phyloP scores from a whole-genome alignment of 2,113 vertebrate species.

The Acanthisitta chloris region DNA sequence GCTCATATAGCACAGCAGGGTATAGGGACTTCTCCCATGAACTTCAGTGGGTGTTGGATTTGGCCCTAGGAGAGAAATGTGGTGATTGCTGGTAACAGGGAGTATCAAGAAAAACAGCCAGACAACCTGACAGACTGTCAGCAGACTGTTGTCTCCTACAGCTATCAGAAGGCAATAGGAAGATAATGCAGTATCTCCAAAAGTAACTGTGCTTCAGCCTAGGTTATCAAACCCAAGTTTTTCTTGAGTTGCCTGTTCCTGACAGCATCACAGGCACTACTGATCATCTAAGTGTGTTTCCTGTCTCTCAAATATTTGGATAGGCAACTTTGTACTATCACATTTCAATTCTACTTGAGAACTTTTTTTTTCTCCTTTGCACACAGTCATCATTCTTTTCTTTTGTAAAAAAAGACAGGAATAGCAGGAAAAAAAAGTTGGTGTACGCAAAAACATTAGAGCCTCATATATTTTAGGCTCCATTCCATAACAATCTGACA shows the following conservation, averaged over 20 bases:
- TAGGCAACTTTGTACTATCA: background rate
- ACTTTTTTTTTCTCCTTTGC: background rate
- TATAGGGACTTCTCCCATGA: background rate
- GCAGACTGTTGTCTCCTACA: background rate
- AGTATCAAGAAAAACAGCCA: background rate
- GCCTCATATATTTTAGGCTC: background rate
- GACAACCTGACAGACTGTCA: rapidly evolving
- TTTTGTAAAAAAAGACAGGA: background rate
- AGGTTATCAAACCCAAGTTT: background rate
- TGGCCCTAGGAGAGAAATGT: background rate
- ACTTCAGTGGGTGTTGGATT: background rate
- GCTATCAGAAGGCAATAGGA: background rate
- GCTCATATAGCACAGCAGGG: background rate
- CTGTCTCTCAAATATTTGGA: background rate
- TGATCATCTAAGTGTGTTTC: background rate
- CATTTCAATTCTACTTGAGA: background rate
- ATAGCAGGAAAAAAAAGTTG: background rate
- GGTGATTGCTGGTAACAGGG: background rate
- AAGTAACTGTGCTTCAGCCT: background rate
- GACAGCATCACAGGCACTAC: background rate
- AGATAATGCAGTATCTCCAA: background rate
- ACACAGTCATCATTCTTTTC: background rate
- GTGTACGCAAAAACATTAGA: background rate
- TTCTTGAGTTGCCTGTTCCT: background rate
- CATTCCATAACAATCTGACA: background rate